Percentiles rank a stretch among this genome's conserved stretches.
Evolutionary conservation across 2,797 vertebrate species (phyloP).

Genomic region (Sphenodon punctatus): DNA sequence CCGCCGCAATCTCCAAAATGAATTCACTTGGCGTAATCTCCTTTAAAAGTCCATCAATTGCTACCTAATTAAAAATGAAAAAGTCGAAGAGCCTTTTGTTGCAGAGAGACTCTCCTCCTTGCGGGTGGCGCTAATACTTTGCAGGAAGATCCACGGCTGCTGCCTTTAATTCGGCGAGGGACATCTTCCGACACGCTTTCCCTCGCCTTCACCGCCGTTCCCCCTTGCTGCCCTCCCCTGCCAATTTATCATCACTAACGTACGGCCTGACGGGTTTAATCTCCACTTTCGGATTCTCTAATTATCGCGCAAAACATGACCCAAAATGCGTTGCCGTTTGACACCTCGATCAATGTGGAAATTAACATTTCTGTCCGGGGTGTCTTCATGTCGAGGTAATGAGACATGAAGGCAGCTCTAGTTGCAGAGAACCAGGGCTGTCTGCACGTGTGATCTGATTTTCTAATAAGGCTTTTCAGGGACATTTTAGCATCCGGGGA

Average conservation of each 20-base stretch:
- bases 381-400: background rate
- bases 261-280: background rate
- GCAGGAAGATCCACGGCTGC: background rate
- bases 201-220: background rate
- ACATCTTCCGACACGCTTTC: too few relatives aligned
- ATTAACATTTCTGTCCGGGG: background rate
- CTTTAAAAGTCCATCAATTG: background rate
- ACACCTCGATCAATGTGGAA: background rate
- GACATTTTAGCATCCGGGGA: too few relatives aligned
- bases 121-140: background rate
- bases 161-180: background rate
- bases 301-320: background rate
- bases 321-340: background rate
- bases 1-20: background rate
- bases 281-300: background rate
- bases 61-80: background rate
- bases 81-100: background rate
- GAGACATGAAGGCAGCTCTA: background rate
- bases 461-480: too few relatives aligned
- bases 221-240: background rate
- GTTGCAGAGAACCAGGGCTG: background rate
- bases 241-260: background rate
- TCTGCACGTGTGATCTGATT: too few relatives aligned
- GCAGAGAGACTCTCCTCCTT: background rate
- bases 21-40: background rate